Evolutionary conservation across 2,797 vertebrate genomes (phyloP).

Genomic region (Leucoraja ocellata): DNA sequence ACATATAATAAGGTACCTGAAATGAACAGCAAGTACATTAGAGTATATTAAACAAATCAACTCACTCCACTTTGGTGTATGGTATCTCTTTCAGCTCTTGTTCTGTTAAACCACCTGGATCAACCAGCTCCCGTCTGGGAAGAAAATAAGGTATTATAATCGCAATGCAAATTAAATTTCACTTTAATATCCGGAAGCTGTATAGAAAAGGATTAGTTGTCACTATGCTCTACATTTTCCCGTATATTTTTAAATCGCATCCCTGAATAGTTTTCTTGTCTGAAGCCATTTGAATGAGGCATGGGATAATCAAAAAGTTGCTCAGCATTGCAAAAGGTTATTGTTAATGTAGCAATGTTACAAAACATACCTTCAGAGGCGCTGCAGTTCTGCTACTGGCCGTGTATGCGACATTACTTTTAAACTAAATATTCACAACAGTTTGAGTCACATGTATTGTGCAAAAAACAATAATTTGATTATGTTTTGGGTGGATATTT

Average conservation of each 20-base stretch:
- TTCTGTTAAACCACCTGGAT: conserved; percentile 72
- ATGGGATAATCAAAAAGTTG: neutral
- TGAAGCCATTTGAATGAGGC: neutral
- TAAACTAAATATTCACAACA: too few relatives aligned
- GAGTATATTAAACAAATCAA: conserved; percentile 41
- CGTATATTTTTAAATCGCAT: neutral
- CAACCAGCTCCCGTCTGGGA: conserved; percentile 73
- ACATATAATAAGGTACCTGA: neutral
- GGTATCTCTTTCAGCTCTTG: conserved; percentile 82
- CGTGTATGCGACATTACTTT: too few relatives aligned
- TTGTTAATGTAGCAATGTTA: too few relatives aligned
- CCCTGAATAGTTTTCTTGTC: neutral
- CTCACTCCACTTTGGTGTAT: conserved; percentile 81
- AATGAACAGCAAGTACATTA: neutral
- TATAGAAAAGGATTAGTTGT: neutral
- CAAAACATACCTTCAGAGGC: too few relatives aligned
- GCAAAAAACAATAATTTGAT: too few relatives aligned
- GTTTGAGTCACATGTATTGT: too few relatives aligned
- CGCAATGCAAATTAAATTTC: neutral
- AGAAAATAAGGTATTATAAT: conserved; percentile 24
- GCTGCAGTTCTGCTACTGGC: too few relatives aligned
- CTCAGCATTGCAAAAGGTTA: too few relatives aligned
- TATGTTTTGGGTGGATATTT: too few relatives aligned
- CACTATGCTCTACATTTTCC: neutral
- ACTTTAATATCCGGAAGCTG: neutral